Evolutionary conservation across 2,797 vertebrate genomes (phyloP).

Genomic region (Xenopus petersii): DNA sequence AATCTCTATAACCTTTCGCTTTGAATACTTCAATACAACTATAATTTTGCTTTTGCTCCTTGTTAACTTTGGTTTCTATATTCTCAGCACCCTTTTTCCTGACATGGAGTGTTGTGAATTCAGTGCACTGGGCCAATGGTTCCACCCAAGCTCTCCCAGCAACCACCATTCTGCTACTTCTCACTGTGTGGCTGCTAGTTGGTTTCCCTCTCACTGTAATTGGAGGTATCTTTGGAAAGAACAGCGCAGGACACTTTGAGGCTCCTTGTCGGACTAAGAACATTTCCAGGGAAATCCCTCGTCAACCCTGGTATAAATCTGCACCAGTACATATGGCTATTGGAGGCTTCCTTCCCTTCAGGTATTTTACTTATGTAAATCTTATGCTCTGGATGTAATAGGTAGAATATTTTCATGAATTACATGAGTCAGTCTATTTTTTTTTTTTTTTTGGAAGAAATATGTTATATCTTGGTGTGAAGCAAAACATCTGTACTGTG

Average conservation of each 20-base stretch:
- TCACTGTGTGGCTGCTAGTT: slow-evolving; percentile 86
- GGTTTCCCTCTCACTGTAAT: slow-evolving; percentile 91
- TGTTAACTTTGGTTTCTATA: background rate
- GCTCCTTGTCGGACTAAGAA: slow-evolving; percentile 89
- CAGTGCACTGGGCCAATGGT: slow-evolving; percentile 88
- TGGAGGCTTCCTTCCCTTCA: slow-evolving; percentile 92
- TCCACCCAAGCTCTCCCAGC: slow-evolving; percentile 88
- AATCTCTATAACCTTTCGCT: no score
- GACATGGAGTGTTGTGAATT: slow-evolving; percentile 90
- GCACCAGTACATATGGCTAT: slow-evolving; percentile 86
- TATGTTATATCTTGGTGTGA: no score
- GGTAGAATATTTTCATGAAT: no score
- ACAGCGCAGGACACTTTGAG: slow-evolving; percentile 79
- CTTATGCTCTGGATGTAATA: background rate
- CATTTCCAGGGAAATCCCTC: slow-evolving; percentile 83
- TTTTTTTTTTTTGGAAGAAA: no score
- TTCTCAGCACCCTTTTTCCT: slow-evolving; percentile 84
- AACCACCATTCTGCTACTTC: slow-evolving; percentile 84
- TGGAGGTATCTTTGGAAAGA: slow-evolving; percentile 89
- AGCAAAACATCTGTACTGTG: no score
- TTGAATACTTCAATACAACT: no score
- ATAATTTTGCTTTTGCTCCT: no score
- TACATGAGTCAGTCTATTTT: no score
- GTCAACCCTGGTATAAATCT: slow-evolving; percentile 90
- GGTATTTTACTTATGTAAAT: slow-evolving; percentile 60